These are phyloP conservation scores for Acanthurus lineatus DNA, from an alignment of 2,797 vertebrate species.

Conservation along the genomic window DNA sequence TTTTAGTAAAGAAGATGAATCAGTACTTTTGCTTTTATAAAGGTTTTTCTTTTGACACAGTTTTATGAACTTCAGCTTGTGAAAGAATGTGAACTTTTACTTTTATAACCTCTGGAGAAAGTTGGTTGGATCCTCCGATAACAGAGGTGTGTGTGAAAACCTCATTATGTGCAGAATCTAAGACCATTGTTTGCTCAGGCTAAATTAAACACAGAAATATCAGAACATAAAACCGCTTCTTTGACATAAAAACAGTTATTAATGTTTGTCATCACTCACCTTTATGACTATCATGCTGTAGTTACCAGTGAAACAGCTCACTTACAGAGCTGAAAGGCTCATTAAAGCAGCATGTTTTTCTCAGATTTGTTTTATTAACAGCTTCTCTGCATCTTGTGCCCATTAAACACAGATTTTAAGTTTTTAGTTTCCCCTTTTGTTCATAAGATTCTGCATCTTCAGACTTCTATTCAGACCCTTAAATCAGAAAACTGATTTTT, in stretches of 20 bases:
- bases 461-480: not conserved
- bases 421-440: slow-evolving; percentile 8
- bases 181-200: not conserved
- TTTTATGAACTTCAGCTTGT: too few relatives aligned
- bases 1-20: too few relatives aligned
- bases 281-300: not conserved
- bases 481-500: not conserved
- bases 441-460: not conserved
- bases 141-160: not conserved
- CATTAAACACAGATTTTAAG: slow-evolving; percentile 43
- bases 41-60: too few relatives aligned
- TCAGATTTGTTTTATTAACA: not conserved
- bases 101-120: too few relatives aligned
- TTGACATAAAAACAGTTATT: not conserved
- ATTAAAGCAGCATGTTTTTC: not conserved
- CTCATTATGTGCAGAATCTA: not conserved
- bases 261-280: not conserved
- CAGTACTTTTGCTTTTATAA: too few relatives aligned
- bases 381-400: slow-evolving; percentile 8
- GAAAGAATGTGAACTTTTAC: too few relatives aligned
- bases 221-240: too few relatives aligned
- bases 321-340: not conserved
- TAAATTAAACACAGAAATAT: not conserved
- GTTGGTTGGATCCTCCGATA: not conserved
- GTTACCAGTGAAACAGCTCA: not conserved